These are phyloP conservation scores for Syritta pipiens DNA, from an alignment of 2,888 invertebrate genomes.

Conservation along the genomic window DNA sequence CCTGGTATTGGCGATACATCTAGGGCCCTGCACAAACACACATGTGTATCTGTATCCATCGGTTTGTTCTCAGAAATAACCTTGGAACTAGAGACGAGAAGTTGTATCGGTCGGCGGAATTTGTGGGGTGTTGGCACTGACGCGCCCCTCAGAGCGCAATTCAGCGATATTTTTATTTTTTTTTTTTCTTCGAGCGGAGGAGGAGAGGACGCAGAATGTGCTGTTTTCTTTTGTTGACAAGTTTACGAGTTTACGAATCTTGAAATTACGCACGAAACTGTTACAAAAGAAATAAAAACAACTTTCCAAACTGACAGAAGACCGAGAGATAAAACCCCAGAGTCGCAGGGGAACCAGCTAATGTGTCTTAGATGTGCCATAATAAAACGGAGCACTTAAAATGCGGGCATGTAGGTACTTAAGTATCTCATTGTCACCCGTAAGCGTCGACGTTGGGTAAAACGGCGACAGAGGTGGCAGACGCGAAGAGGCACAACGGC, in stretches of 20 bases:
- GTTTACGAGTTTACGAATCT: slow-evolving; percentile 7
- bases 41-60: slow-evolving; percentile 21
- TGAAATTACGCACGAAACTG: slow-evolving; percentile 29
- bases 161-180: neutral
- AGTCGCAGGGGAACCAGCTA: neutral
- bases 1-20: neutral
- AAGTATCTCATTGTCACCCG: slow-evolving; percentile 45
- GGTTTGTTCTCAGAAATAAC: slow-evolving; percentile 55
- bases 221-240: slow-evolving; percentile 9
- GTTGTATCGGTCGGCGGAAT: neutral
- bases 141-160: slow-evolving; percentile 52
- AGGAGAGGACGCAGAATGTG: neutral
- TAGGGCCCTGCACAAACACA: slow-evolving; percentile 6
- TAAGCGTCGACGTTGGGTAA: slow-evolving; percentile 24
- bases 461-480: too few relatives aligned
- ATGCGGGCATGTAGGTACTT: slow-evolving; percentile 37
- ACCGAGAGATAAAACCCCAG: slow-evolving; percentile 1
- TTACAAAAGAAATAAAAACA: slow-evolving; percentile 26
- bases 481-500: too few relatives aligned
- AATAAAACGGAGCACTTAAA: slow-evolving; percentile 46
- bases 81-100: slow-evolving; percentile 27
- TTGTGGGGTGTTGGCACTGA: slow-evolving; percentile 45
- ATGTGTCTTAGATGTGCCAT: slow-evolving; percentile 11
- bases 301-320: slow-evolving; percentile 47
- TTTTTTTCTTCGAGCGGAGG: neutral